phyloP scores from a whole-genome alignment of 2,888 invertebrate species.

The Clistopyga incitator region DNA sequence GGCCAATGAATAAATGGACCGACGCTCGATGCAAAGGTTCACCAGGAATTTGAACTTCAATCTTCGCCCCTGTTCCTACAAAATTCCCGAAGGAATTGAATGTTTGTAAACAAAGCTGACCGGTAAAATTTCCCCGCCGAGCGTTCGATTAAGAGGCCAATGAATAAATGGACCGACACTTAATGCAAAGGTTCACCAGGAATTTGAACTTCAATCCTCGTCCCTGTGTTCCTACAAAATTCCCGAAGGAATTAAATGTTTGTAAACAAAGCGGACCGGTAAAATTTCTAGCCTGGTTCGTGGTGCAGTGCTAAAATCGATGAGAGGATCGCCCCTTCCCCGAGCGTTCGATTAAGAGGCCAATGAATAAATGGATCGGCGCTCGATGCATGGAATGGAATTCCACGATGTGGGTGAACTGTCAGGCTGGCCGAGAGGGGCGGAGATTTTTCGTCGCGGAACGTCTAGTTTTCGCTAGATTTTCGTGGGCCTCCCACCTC shows the following conservation, averaged over 20 bases:
- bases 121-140: slow-evolving; percentile 17
- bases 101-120: slow-evolving; percentile 66
- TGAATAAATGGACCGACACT: background rate
- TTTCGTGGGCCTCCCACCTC: slow-evolving; percentile 75
- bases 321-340: background rate
- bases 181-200: background rate
- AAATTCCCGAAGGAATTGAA: slow-evolving; percentile 17
- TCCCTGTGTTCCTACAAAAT: background rate
- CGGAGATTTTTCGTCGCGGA: slow-evolving; percentile 66
- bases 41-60: slow-evolving; percentile 1
- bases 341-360: background rate
- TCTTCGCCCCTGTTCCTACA: background rate
- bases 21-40: background rate
- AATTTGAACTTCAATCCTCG: background rate
- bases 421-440: background rate
- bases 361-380: background rate
- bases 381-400: slow-evolving; percentile 9
- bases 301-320: slow-evolving; percentile 1
- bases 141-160: background rate
- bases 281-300: no score
- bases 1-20: background rate
- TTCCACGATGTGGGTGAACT: background rate
- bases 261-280: slow-evolving; percentile 62
- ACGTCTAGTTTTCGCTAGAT: slow-evolving; percentile 76
- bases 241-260: slow-evolving; percentile 48